These are phyloP conservation scores for Amyelois transitella DNA, from an alignment of 1,140 invertebrate genomes.

Conservation along the genomic window DNA sequence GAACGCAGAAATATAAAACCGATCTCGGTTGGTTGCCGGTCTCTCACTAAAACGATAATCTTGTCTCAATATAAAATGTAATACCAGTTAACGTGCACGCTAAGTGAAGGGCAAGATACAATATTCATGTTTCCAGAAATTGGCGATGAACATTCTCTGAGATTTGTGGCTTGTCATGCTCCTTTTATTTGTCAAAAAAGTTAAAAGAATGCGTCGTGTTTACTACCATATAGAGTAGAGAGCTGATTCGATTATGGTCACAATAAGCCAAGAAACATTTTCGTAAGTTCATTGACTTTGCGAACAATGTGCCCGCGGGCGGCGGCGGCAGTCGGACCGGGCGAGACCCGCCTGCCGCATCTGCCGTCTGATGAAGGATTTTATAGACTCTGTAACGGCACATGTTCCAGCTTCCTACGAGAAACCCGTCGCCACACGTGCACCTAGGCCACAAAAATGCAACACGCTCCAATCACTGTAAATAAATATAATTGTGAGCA, in stretches of 20 bases:
- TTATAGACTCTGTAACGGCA: conserved; percentile 37
- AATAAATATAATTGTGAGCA: neutral
- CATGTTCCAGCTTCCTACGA: conserved; percentile 26
- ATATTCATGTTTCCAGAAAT: neutral
- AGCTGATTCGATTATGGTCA: conserved; percentile 66
- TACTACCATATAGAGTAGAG: conserved; percentile 54
- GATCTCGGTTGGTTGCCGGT: neutral
- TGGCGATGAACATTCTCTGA: conserved; percentile 9
- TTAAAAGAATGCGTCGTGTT: conserved; percentile 45
- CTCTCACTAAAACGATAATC: neutral
- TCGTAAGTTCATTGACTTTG: conserved; percentile 68
- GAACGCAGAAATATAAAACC: conserved; percentile 5
- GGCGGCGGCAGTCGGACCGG: conserved; percentile 31
- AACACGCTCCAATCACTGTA: no score
- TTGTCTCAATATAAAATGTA: neutral
- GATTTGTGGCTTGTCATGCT: conserved; percentile 36
- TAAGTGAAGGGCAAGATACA: neutral
- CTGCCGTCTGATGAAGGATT: conserved; percentile 54
- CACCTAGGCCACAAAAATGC: neutral
- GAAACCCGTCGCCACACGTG: neutral
- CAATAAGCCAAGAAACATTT: conserved; percentile 67
- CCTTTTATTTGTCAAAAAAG: conserved; percentile 44
- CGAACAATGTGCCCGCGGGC: conserved; percentile 61
- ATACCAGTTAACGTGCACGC: neutral
- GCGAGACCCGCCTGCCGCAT: conserved; percentile 47